phyloP scores from a whole-genome alignment of 2,888 invertebrate species.

The Drosophila testacea region DNA sequence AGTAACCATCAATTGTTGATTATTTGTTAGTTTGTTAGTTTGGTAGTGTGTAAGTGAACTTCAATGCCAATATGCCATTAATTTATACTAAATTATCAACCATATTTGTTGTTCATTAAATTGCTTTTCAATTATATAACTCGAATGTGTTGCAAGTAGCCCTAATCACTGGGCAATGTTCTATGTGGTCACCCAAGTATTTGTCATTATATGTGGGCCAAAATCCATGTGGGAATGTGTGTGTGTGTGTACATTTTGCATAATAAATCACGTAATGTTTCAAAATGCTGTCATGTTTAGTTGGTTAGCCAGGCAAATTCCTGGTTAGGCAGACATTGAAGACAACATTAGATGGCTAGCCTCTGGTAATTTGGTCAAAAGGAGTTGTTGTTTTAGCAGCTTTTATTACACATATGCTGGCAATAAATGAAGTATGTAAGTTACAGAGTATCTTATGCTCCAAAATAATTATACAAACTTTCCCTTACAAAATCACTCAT shows the following conservation, averaged over 20 bases:
- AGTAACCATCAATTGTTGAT: slow-evolving; percentile 26
- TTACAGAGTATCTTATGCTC: not conserved
- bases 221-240: slow-evolving; percentile 3
- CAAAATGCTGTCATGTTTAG: slow-evolving; percentile 80
- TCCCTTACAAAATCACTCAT: too few relatives aligned
- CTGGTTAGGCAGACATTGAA: slow-evolving; percentile 55
- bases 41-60: slow-evolving; percentile 1
- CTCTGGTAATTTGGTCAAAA: slow-evolving; percentile 32
- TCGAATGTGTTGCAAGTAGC: slow-evolving; percentile 55
- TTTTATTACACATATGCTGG: not conserved
- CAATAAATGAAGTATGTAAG: not conserved
- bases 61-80: slow-evolving; percentile 58
- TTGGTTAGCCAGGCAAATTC: slow-evolving; percentile 65
- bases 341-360: slow-evolving; percentile 40
- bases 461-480: not conserved
- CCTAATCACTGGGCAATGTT: slow-evolving; percentile 72
- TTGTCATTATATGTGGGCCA: slow-evolving; percentile 34
- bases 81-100: slow-evolving; percentile 70
- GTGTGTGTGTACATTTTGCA: slow-evolving; percentile 53
- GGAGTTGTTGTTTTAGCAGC: slow-evolving; percentile 32
- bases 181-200: slow-evolving; percentile 62
- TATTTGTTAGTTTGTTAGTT: slow-evolving; percentile 10
- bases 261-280: slow-evolving; percentile 80
- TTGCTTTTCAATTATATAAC: slow-evolving; percentile 71
- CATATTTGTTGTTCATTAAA: slow-evolving; percentile 77